A percentile compares a stretch with the other conserved stretches of the same genome.
phyloP scores from a whole-genome alignment of 2,888 invertebrate species.

The Erebia epiphron region DNA sequence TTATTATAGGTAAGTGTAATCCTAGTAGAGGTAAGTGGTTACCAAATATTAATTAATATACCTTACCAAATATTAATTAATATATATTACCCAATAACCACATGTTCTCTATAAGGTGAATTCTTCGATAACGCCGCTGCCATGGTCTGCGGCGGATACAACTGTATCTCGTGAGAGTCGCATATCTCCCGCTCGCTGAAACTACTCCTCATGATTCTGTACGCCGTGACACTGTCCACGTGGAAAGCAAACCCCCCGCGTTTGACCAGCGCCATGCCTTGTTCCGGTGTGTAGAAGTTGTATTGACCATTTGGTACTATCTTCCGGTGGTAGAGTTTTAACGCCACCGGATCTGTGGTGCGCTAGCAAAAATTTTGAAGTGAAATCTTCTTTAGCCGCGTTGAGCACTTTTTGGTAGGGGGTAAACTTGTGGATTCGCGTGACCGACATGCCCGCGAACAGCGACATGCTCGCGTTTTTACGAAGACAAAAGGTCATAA shows the following conservation, averaged over 20 bases:
- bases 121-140: slow-evolving; percentile 81
- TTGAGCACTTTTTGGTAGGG: too few relatives aligned
- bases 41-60: too few relatives aligned
- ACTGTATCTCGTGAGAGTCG: slow-evolving; percentile 84
- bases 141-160: slow-evolving; percentile 84
- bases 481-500: too few relatives aligned
- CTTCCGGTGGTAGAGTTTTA: slow-evolving; percentile 83
- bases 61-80: slow-evolving; percentile 73
- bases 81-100: slow-evolving; percentile 80
- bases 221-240: slow-evolving; percentile 86
- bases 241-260: slow-evolving; percentile 88
- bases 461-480: too few relatives aligned
- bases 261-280: slow-evolving; percentile 84
- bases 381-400: too few relatives aligned
- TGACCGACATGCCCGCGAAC: too few relatives aligned
- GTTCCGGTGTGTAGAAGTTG: slow-evolving; percentile 79
- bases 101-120: slow-evolving; percentile 85
- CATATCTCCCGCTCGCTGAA: slow-evolving; percentile 87
- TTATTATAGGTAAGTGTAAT: too few relatives aligned
- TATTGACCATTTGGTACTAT: slow-evolving; percentile 59
- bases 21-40: too few relatives aligned
- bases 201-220: slow-evolving; percentile 85
- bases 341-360: slow-evolving; percentile 84
- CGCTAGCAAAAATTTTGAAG: slow-evolving; percentile 78
- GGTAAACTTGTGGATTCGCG: too few relatives aligned